These are phyloP conservation scores for Poecilus cupreus DNA, from an alignment of 2,888 invertebrate genomes.

Conservation along the genomic window DNA sequence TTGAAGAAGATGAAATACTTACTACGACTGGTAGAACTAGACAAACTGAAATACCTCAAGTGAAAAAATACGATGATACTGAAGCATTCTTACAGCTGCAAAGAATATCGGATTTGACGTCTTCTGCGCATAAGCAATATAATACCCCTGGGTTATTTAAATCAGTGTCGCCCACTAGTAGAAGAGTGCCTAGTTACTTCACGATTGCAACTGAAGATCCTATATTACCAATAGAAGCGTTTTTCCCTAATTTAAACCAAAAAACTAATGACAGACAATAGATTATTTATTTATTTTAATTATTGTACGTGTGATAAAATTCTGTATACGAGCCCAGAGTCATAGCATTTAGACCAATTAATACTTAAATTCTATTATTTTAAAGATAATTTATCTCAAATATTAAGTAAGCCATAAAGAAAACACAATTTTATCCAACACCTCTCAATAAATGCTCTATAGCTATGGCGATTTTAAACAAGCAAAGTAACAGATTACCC, in stretches of 20 bases:
- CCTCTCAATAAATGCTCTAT: no score
- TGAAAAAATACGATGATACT: conserved; percentile 66
- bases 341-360: no score
- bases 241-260: conserved; percentile 83
- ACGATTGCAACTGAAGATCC: conserved; percentile 87
- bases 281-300: background rate
- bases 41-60: background rate
- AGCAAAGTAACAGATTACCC: no score
- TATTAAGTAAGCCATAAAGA: no score
- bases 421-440: no score
- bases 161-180: conserved; percentile 78
- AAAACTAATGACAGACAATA: conserved; percentile 72
- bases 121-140: conserved; percentile 83
- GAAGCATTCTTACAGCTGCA: conserved; percentile 78
- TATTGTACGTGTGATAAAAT: no score
- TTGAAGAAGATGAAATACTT: conserved; percentile 11
- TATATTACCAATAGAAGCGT: conserved; percentile 86
- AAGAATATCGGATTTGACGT: conserved; percentile 83
- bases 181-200: conserved; percentile 81
- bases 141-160: conserved; percentile 84
- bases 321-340: no score
- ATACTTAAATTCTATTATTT: no score
- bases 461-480: no score
- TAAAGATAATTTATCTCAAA: no score
- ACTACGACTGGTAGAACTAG: background rate